A percentile compares a stretch with the other conserved stretches of the same genome.
These are phyloP conservation scores for Microplitis mediator DNA, from an alignment of 1,140 invertebrate species.

Conservation along the genomic window DNA sequence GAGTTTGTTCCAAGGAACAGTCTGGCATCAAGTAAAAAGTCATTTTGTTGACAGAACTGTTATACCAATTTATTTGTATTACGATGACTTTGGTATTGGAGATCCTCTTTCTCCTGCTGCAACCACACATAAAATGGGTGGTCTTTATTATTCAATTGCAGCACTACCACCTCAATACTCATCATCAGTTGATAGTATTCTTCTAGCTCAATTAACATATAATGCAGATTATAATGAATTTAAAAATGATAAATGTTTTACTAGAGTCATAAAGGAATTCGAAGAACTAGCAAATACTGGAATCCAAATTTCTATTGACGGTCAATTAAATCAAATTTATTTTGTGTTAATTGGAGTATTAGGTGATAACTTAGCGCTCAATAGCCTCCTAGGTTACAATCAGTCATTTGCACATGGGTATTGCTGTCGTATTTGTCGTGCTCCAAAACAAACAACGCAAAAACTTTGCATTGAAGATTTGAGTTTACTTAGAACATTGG, in stretches of 20 bases:
- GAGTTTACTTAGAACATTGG: neutral
- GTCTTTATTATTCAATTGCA: neutral
- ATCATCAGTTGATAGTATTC: neutral
- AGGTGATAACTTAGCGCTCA: neutral
- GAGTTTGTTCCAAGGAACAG: constrained; percentile 17
- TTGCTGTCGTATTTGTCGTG: neutral
- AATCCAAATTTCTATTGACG: neutral
- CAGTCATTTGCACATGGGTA: neutral
- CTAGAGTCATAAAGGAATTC: neutral
- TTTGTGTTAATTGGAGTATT: neutral
- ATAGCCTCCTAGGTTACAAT: neutral
- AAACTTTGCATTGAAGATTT: neutral
- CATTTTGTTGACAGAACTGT: neutral
- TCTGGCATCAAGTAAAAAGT: neutral
- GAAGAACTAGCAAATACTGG: neutral
- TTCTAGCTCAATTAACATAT: neutral
- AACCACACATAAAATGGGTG: neutral
- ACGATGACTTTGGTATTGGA: neutral
- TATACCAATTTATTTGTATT: neutral
- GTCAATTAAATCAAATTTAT: neutral
- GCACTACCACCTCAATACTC: neutral
- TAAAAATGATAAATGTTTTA: neutral
- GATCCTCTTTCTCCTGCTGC: neutral
- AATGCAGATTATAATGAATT: neutral
- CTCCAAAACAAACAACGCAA: neutral